These are phyloP conservation scores for Oxystoma pomonae DNA, from an alignment of 2,888 invertebrate genomes.

Conservation along the genomic window DNA sequence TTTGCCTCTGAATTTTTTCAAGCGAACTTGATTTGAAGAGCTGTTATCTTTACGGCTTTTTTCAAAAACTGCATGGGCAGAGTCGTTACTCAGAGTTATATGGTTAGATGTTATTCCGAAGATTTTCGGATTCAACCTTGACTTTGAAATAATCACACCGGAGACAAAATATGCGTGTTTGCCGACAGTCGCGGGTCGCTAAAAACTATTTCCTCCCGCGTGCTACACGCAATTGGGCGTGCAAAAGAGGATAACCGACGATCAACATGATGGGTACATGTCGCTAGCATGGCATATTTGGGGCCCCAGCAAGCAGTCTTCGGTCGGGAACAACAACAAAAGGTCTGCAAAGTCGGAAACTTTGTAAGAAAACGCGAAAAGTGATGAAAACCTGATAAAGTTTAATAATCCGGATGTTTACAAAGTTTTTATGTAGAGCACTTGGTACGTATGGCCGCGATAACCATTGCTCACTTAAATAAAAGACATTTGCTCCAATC, in stretches of 20 bases:
- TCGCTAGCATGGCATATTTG: slow-evolving; percentile 41
- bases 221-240: slow-evolving; percentile 45
- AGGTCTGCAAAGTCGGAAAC: not conserved
- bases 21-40: too few species aligned
- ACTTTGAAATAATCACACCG: not conserved
- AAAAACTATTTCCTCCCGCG: slow-evolving; percentile 34
- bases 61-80: too few species aligned
- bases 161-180: not conserved
- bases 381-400: not conserved
- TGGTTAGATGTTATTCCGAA: too few species aligned
- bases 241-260: slow-evolving; percentile 24
- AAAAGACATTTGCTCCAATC: too few species aligned
- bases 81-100: too few species aligned
- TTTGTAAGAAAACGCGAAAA: not conserved
- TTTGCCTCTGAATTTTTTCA: too few species aligned
- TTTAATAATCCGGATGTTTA: too few species aligned
- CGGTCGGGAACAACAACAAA: not conserved
- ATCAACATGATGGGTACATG: slow-evolving; percentile 14
- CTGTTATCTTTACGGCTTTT: too few species aligned
- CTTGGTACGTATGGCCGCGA: too few species aligned
- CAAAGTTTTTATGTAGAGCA: too few species aligned
- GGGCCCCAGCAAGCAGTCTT: slow-evolving; percentile 33
- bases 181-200: slow-evolving; percentile 12
- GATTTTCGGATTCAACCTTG: not conserved
- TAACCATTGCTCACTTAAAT: too few species aligned